A percentile compares a stretch with the other conserved stretches of the same genome.
These are phyloP conservation scores for Ips typographus DNA, from an alignment of 1,140 invertebrate species.

Conservation along the genomic window DNA sequence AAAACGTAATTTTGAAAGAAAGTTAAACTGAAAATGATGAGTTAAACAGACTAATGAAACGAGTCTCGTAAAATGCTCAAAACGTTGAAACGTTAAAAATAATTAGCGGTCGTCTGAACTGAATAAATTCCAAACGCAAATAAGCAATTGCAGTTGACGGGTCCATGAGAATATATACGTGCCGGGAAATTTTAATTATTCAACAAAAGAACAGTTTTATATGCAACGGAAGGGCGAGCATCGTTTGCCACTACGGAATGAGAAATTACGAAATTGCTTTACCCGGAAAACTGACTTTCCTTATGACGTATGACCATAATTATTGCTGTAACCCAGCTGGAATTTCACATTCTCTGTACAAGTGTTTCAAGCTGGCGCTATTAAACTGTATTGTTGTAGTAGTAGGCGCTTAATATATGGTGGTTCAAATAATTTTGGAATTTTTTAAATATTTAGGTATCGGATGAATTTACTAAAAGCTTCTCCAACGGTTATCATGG, in stretches of 20 bases:
- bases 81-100: background rate
- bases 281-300: background rate
- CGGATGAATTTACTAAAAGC: constrained; percentile 46
- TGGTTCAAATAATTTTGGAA: background rate
- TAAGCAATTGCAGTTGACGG: constrained; percentile 10
- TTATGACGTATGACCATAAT: background rate
- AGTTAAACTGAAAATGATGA: too few relatives aligned
- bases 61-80: background rate
- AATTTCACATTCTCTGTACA: too few relatives aligned
- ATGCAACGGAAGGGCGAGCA: background rate
- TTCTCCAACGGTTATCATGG: constrained; percentile 49
- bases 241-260: background rate
- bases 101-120: constrained; percentile 8
- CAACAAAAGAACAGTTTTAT: constrained; percentile 12
- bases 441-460: constrained; percentile 43
- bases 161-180: constrained; percentile 12
- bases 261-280: constrained; percentile 1
- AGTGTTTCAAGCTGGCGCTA: too few relatives aligned
- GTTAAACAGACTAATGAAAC: background rate
- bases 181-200: constrained; percentile 11
- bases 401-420: too few relatives aligned
- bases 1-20: too few relatives aligned
- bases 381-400: too few relatives aligned
- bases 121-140: constrained; percentile 12
- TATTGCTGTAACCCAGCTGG: background rate